Evolutionary conservation across 1,140 invertebrate species (phyloP).

Genomic region (Helicoverpa armigera): DNA sequence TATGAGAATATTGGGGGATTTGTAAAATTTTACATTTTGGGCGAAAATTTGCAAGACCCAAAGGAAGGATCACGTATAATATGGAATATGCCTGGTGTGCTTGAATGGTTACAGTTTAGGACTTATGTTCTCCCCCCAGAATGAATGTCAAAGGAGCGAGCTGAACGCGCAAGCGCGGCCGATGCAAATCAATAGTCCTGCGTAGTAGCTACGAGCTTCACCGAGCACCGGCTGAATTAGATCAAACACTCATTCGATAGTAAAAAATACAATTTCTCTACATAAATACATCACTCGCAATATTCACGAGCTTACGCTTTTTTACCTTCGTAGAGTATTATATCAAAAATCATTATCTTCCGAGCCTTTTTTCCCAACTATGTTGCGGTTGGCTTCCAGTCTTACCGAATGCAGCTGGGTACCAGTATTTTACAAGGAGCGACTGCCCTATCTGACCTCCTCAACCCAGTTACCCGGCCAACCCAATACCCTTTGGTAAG

Average conservation of each 20-base stretch:
- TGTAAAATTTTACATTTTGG: too few relatives aligned
- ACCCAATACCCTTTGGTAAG: neutral
- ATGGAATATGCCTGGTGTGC: neutral
- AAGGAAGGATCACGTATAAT: too few relatives aligned
- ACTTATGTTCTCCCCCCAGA: neutral
- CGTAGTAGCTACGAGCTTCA: neutral
- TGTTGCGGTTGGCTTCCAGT: too few relatives aligned
- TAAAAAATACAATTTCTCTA: neutral
- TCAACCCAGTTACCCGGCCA: too few relatives aligned
- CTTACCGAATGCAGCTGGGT: too few relatives aligned
- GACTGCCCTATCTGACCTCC: neutral
- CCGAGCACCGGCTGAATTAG: constrained; percentile 8
- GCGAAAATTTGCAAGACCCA: too few relatives aligned
- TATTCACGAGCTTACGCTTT: neutral
- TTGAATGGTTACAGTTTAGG: constrained; percentile 1
- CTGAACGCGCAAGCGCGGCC: constrained; percentile 17
- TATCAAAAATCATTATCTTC: too few relatives aligned
- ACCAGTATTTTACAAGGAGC: too few relatives aligned
- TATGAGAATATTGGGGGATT: too few relatives aligned
- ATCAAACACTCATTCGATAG: constrained; percentile 26
- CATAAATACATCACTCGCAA: too few relatives aligned
- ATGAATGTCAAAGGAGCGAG: neutral
- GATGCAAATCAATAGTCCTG: constrained; percentile 4
- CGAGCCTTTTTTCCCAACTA: too few relatives aligned
- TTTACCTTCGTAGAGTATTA: neutral